Conservation (phyloP, 2,113 vertebrate genomes). For the Maccullochella peelii region DNA sequence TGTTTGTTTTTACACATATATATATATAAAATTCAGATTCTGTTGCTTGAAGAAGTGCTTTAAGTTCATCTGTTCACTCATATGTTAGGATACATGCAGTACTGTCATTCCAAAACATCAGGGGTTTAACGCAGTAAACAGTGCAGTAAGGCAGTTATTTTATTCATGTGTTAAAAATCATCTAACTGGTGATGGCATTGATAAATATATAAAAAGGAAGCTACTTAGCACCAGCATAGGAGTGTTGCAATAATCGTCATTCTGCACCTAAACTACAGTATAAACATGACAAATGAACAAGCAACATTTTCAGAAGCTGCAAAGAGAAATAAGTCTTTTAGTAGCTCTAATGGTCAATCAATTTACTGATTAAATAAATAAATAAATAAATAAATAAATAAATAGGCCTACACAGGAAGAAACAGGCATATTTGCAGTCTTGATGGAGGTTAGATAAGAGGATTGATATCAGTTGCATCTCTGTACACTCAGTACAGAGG, state of each 20-base stretch:
- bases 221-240: neutral
- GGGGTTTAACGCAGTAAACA: neutral
- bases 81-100: neutral
- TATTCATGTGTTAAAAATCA: neutral
- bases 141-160: neutral
- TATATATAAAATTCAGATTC: no score
- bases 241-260: neutral
- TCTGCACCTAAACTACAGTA: neutral
- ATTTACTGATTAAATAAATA: no score
- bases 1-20: no score
- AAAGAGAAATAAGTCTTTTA: neutral
- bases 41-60: neutral
- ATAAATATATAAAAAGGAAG: neutral
- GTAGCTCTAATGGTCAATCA: neutral
- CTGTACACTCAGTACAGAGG: no score
- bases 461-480: neutral
- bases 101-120: neutral
- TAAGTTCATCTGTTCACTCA: neutral
- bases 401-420: no score
- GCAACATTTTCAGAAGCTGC: neutral
- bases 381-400: no score
- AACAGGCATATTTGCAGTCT: no score
- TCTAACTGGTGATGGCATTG: neutral
- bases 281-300: neutral
- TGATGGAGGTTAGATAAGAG: neutral